Conservation (phyloP, 1,140 invertebrate species). For the Homalodisca vitripennis region DNA sequence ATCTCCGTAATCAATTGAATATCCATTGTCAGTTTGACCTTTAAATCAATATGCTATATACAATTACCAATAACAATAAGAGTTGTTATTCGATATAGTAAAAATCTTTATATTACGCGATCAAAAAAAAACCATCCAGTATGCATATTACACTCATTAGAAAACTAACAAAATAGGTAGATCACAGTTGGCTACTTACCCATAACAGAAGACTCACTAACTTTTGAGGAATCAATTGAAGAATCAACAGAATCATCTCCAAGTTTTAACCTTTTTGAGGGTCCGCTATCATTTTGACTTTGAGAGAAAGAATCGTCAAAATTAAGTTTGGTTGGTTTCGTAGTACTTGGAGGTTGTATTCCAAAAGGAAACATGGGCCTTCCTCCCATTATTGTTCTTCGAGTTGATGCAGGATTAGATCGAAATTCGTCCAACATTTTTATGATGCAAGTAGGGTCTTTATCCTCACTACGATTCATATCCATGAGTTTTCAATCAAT, state of each 20-base stretch:
- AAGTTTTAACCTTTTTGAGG: constrained; percentile 17
- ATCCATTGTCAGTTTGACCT: too few relatives aligned
- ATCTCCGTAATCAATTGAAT: too few relatives aligned
- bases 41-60: too few relatives aligned
- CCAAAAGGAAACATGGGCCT: constrained; percentile 7
- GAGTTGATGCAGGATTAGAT: neutral
- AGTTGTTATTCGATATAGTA: too few relatives aligned
- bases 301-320: constrained; percentile 29
- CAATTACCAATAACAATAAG: too few relatives aligned
- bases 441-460: constrained; percentile 35
- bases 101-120: too few relatives aligned
- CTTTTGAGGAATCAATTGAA: constrained; percentile 20
- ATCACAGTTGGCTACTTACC: constrained; percentile 15
- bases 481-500: too few relatives aligned
- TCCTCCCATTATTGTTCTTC: neutral
- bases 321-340: constrained; percentile 29
- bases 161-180: neutral
- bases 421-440: constrained; percentile 37
- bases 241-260: constrained; percentile 12
- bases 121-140: too few relatives aligned
- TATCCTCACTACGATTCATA: constrained; percentile 30
- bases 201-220: constrained; percentile 23
- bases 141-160: neutral
- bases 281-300: constrained; percentile 17
- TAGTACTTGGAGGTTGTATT: constrained; percentile 18